Percentiles rank a stretch among this genome's conserved stretches.
phyloP scores from a whole-genome alignment of 2,888 invertebrate genomes.

The Drosophila atripex region DNA sequence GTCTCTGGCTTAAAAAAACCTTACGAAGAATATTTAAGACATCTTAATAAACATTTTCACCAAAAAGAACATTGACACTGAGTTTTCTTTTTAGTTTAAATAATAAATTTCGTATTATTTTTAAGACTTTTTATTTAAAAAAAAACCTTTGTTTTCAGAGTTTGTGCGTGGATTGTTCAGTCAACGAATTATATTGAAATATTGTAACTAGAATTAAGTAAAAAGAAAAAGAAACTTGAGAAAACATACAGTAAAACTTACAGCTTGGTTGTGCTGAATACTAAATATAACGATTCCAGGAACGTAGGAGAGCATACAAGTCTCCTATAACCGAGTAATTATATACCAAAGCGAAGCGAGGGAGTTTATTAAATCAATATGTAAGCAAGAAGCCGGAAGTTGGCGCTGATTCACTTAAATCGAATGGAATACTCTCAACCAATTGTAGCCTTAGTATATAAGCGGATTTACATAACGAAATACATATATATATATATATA shows the following conservation, averaged over 20 bases:
- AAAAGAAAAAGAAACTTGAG: background rate
- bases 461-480: slow-evolving; percentile 37
- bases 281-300: slow-evolving; percentile 41
- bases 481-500: slow-evolving; percentile 2
- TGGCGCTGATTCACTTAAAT: slow-evolving; percentile 40
- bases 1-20: slow-evolving; percentile 40
- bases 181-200: slow-evolving; percentile 45
- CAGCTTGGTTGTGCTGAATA: slow-evolving; percentile 77
- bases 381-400: slow-evolving; percentile 16
- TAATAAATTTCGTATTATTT: background rate
- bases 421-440: slow-evolving; percentile 64
- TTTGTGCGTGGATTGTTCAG: slow-evolving; percentile 6
- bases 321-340: slow-evolving; percentile 6
- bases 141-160: slow-evolving; percentile 5
- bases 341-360: slow-evolving; percentile 17
- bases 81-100: slow-evolving; percentile 43
- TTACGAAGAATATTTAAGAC: slow-evolving; percentile 13
- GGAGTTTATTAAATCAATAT: slow-evolving; percentile 31
- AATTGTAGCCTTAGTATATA: slow-evolving; percentile 73
- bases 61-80: slow-evolving; percentile 38
- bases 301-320: slow-evolving; percentile 3
- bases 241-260: slow-evolving; percentile 38
- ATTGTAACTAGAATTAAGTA: slow-evolving; percentile 24
- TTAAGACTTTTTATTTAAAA: background rate
- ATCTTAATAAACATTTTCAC: slow-evolving; percentile 50